A percentile compares a stretch with the other conserved stretches of the same genome.
These are phyloP conservation scores for Phoenicopterus ruber DNA, from an alignment of 2,113 vertebrate species.

Conservation along the genomic window DNA sequence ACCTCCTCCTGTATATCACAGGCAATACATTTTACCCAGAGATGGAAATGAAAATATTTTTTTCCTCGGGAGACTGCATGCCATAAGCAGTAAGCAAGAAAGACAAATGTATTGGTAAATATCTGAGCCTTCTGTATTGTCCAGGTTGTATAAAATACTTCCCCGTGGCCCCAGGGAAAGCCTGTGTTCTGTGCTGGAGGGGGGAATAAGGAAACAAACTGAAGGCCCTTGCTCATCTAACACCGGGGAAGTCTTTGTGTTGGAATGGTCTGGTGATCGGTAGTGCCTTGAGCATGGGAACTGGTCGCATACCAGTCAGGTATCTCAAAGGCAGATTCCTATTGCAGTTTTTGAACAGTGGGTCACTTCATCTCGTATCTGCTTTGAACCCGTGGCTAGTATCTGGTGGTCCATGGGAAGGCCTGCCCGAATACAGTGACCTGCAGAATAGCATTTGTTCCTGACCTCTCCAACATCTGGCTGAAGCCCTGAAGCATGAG, in stretches of 20 bases:
- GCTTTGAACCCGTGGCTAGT: conserved; percentile 7
- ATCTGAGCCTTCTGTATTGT: background rate
- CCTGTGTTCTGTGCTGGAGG: background rate
- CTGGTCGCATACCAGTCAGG: background rate
- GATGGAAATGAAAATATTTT: background rate
- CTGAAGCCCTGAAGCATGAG: conserved; percentile 22
- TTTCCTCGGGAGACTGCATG: background rate
- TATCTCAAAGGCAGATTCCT: background rate
- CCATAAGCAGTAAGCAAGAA: background rate
- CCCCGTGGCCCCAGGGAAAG: background rate
- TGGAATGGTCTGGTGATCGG: background rate
- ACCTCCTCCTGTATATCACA: background rate
- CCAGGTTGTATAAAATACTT: background rate
- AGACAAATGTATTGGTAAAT: background rate
- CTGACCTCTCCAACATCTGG: conserved; percentile 7
- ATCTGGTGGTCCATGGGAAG: background rate
- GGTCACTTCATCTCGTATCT: background rate
- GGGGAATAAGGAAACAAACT: background rate
- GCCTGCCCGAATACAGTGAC: background rate
- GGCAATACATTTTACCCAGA: background rate
- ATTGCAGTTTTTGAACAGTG: background rate
- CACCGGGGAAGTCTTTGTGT: background rate
- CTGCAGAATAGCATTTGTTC: background rate
- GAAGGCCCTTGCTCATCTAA: background rate
- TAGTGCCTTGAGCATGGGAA: background rate